Evolutionary conservation across 2,797 vertebrate species (phyloP), one percentile per base, ranked within the genome.

Genomic region (Premnoplex brunnescens): DNA sequence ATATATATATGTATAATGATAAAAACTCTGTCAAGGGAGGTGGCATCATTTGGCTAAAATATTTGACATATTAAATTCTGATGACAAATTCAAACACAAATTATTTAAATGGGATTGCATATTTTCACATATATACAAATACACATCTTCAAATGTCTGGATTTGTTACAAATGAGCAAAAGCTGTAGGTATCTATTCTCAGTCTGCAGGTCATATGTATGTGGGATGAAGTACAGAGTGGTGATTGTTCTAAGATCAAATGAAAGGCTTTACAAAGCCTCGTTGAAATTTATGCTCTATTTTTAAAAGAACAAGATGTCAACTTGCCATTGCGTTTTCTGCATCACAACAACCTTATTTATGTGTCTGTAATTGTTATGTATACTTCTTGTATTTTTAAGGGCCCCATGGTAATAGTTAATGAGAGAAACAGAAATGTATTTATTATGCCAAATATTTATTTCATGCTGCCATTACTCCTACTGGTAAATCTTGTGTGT

Each of bases 401-500:
- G 51, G 49, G 21, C 34, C 36, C 37, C 46, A 24, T 84, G 85
- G 32, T 69, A 90, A 75, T 89, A 71, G 64, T 79, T 97, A 94
- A 96, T 71, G 75, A 95, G 55, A 72, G 19, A 87, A 96, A 94
- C 92, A 98, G 97, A 96, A 97, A 97, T 97, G 85, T 71, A 75
- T 94, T 85, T 88, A 95, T 96, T 87, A 91, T 91, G 96, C 96
- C 97, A 98, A 97, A 94, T 95, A 98, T 98, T 97, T 97, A 95
- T 94, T 97, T 95, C 96, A 91, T 97, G 96, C 95, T 96, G 91
- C 93, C 87, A 91, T 94, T 96, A 97, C 97, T 96, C 98, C 98
- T 96, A 98, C 98, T 91, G 91, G 88, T 91, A 92, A 94, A 91
- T 95, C 94, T 93, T 91, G 85, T 85, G 74, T 96, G 96, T 96